A percentile compares a stretch with the other conserved stretches of the same genome.
Evolutionary conservation across 2,888 invertebrate species (phyloP).

Genomic region (Drosophila hamatofila): DNA sequence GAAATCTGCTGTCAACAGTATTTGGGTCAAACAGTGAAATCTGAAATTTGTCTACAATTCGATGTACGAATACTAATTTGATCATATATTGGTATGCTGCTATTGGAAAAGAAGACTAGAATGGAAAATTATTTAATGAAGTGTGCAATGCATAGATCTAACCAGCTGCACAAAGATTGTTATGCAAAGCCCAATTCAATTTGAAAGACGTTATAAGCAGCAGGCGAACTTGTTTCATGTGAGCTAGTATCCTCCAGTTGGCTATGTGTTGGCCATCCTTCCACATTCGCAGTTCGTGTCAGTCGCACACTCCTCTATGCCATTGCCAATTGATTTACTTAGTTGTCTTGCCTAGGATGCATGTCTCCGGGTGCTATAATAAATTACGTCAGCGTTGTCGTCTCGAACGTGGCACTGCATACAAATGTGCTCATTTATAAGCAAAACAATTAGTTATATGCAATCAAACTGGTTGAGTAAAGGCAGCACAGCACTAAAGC

Average conservation of each 20-base stretch:
- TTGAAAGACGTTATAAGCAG: neutral
- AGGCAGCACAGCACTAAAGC: conserved; percentile 28
- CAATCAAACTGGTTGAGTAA: conserved; percentile 62
- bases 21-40: too few species aligned
- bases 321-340: conserved; percentile 19
- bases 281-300: conserved; percentile 12
- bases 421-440: conserved; percentile 79
- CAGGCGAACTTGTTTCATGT: neutral
- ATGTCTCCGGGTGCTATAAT: conserved; percentile 54
- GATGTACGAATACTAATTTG: neutral
- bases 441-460: conserved; percentile 77
- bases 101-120: neutral
- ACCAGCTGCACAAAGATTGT: neutral
- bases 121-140: neutral
- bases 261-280: neutral
- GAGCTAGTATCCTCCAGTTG: neutral
- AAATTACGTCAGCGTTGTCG: conserved; percentile 72
- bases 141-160: neutral
- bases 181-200: neutral
- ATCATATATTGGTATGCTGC: neutral
- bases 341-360: conserved; percentile 29
- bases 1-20: too few species aligned
- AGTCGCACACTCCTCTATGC: conserved; percentile 17
- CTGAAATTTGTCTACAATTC: too few species aligned
- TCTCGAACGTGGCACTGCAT: conserved; percentile 61